phyloP scores from a whole-genome alignment of 1,140 invertebrate species.

The Drosophila suzukii region DNA sequence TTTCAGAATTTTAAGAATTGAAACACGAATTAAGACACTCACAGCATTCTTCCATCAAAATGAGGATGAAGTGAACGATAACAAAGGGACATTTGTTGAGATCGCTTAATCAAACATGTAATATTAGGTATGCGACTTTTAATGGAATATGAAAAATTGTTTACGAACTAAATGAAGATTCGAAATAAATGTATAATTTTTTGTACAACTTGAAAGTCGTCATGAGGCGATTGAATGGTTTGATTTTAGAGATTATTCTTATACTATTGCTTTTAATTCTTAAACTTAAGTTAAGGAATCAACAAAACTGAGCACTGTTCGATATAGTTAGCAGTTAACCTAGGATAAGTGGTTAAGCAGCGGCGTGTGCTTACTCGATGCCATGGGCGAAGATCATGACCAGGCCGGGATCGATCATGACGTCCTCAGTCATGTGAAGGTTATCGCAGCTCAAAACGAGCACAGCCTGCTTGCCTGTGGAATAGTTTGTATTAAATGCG shows the following conservation, averaged over 20 bases:
- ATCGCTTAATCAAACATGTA: constrained; percentile 63
- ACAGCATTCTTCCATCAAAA: constrained; percentile 40
- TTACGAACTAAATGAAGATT: constrained; percentile 42
- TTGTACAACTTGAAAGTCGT: constrained; percentile 67
- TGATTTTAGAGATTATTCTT: constrained; percentile 40
- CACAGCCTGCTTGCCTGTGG: constrained; percentile 93
- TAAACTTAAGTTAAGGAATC: constrained; percentile 65
- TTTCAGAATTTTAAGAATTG: constrained; percentile 42
- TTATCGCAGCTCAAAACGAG: constrained; percentile 97
- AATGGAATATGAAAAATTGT: constrained; percentile 40
- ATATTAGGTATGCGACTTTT: constrained; percentile 25
- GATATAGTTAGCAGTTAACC: constrained; percentile 49
- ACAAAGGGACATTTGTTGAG: constrained; percentile 54
- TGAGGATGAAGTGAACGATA: constrained; percentile 42
- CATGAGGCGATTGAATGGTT: constrained; percentile 72
- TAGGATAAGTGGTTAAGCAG: constrained; percentile 50
- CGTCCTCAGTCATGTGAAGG: constrained; percentile 96
- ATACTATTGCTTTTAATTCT: constrained; percentile 42
- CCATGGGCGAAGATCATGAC: constrained; percentile 99
- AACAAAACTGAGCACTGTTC: constrained; percentile 77
- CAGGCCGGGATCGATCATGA: constrained; percentile 98
- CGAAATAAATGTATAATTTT: constrained; percentile 30
- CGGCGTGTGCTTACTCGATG: constrained; percentile 88
- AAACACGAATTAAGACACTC: constrained; percentile 57
- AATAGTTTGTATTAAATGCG: too few relatives aligned